A percentile compares a stretch with the other conserved stretches of the same genome.
Conservation (phyloP, 2,797 vertebrate species). For the Scyliorhinus canicula region DNA sequence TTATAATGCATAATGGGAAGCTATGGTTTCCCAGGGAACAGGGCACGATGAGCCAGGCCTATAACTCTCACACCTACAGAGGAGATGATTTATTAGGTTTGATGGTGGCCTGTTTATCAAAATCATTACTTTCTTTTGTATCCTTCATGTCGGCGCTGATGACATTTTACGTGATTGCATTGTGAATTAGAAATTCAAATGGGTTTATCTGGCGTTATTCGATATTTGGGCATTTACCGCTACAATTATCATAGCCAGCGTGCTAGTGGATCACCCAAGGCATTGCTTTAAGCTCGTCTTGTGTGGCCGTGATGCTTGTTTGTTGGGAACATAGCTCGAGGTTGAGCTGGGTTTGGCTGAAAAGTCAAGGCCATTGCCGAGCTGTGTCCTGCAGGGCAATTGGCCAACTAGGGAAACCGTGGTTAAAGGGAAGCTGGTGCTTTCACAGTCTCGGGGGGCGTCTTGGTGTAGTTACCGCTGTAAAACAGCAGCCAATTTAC, state of each 20-base stretch:
- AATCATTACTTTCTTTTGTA: background rate
- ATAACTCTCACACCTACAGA: background rate
- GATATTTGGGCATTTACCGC: background rate
- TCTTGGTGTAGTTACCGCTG: background rate
- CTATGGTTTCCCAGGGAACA: constrained; percentile 31
- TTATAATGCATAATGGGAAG: background rate
- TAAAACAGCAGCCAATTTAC: background rate
- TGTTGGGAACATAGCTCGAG: background rate
- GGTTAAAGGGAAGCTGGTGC: background rate
- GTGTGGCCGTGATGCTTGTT: background rate
- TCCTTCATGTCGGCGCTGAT: background rate
- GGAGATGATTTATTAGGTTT: constrained; percentile 3
- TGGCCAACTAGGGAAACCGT: no score
- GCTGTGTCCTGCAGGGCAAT: background rate
- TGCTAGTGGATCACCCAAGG: background rate
- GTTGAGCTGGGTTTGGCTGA: background rate
- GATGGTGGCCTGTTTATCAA: constrained; percentile 4
- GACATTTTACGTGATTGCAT: background rate
- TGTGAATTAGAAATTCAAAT: background rate
- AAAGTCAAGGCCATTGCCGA: background rate
- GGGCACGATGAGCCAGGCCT: background rate
- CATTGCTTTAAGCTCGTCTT: background rate
- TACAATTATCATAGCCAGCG: background rate
- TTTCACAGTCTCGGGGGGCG: no score
- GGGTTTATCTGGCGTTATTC: background rate